Evolutionary conservation across 2,888 invertebrate genomes (phyloP), one percentile per base, ranked within the genome.

Genomic region (Digitonthophagus gazella): DNA sequence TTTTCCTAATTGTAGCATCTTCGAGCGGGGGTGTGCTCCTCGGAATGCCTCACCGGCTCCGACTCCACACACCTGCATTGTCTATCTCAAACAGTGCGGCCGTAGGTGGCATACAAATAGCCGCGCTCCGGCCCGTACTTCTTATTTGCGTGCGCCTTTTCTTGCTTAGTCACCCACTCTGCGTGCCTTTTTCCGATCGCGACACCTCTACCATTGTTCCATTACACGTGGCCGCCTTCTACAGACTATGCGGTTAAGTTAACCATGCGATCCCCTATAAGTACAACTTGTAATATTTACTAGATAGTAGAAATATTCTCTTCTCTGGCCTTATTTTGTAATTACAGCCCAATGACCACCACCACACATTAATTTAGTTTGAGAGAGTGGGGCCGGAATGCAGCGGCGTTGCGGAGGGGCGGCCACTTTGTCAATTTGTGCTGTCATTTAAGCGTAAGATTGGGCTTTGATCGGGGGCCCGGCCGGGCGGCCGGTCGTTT

Each of bases 41-140:
- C 64, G 65, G 67, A 66, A 73, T 70, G 70, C 72, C 74, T 72
- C 28, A 44, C 28, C 28, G 28, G 11, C n/a, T n/a, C n/a, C n/a
- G 28, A 44, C 71, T 72, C 73, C 71, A 74, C 75, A 75, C 74
- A 75, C 76, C 75, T 76, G 76, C 76, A 75, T 76, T 76, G 76
- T 76, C 75, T 75, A 75, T 75, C 73, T 74, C 71, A 65, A 71
- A 75, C 73, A 74, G 69, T 67, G 71, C 18, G 65, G 68, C 72
- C 73, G 76, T 76, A 74, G 75, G 76, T 70, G 76, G 76, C 74
- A 76, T 76, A 75, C 76, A 76, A 75, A 76, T 76, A 75, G 73
- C 73, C 71, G 69, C 71, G 72, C 75, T 70, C 74, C 74, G 71
- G 72, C 73, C 74, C 72, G 74, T 72, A 73, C 73, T 75, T 74